A percentile compares a stretch with the other conserved stretches of the same genome.
These are phyloP conservation scores for Cerceris rybyensis DNA, from an alignment of 2,888 invertebrate genomes.

Conservation along the genomic window DNA sequence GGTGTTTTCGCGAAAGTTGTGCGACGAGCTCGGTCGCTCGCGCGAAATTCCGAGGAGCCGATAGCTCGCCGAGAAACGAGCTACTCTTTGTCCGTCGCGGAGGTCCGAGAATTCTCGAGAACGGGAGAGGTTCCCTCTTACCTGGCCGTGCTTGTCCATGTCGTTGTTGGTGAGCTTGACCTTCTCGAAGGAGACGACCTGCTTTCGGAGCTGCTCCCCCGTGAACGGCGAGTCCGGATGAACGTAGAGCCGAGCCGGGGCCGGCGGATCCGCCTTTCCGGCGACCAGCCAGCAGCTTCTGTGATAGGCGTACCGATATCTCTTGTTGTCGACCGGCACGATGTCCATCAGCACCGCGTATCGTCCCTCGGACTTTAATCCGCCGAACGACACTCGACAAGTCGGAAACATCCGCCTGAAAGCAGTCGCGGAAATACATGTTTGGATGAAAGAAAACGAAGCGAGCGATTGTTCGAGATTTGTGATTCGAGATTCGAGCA, in stretches of 20 bases:
- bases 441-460: not conserved
- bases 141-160: constrained; percentile 90
- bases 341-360: constrained; percentile 91
- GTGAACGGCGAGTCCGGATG: constrained; percentile 92
- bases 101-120: too few relatives aligned
- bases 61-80: constrained; percentile 3
- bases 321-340: constrained; percentile 90
- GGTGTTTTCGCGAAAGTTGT: constrained; percentile 23
- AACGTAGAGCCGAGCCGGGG: constrained; percentile 88
- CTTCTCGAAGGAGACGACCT: constrained; percentile 92
- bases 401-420: constrained; percentile 93
- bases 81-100: not conserved
- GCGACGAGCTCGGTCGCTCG: constrained; percentile 1
- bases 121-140: too few relatives aligned
- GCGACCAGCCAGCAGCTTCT: constrained; percentile 92
- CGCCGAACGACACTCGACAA: constrained; percentile 88
- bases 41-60: constrained; percentile 27
- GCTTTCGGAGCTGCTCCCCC: constrained; percentile 89
- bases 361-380: constrained; percentile 85
- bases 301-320: constrained; percentile 92
- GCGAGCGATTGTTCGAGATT: too few relatives aligned
- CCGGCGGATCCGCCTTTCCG: constrained; percentile 91
- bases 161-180: constrained; percentile 93
- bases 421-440: constrained; percentile 24
- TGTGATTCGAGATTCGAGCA: too few relatives aligned